A percentile compares a stretch with the other conserved stretches of the same genome.
Evolutionary conservation across 37 sponge, comb jelly and placozoan genomes (phyloP).

Genomic region (Dysidea cf. avara): DNA sequence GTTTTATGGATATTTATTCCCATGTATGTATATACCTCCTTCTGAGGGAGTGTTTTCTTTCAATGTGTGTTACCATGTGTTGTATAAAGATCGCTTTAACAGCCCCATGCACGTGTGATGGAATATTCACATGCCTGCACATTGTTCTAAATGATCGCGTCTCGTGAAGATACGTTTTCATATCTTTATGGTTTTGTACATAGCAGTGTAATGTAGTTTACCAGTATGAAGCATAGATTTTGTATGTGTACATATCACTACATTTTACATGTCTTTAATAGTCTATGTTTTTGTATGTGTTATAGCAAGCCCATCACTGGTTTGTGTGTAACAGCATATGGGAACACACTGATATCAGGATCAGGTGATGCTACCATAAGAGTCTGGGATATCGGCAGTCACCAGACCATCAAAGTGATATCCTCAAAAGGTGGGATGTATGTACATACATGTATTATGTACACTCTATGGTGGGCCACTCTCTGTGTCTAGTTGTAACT

Average conservation of each 20-base stretch:
- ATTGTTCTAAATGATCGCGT: background rate
- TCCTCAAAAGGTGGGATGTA: conserved; percentile 51
- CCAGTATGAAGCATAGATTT: background rate
- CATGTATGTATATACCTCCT: too few species aligned
- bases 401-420: conserved; percentile 39
- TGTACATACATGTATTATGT: background rate
- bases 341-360: conserved; percentile 45
- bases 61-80: too few species aligned
- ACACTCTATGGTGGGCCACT: background rate
- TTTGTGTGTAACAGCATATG: conserved; percentile 36
- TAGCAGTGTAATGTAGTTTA: too few species aligned
- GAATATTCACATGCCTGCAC: too few species aligned
- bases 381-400: conserved; percentile 74
- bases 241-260: background rate
- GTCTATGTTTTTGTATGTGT: background rate
- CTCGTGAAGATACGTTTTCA: background rate
- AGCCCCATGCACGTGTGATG: too few species aligned
- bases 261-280: background rate
- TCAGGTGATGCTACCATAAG: conserved; percentile 50
- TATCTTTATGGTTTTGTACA: too few species aligned
- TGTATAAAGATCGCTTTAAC: too few species aligned
- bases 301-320: conserved; percentile 63
- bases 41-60: too few species aligned
- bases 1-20: too few species aligned
- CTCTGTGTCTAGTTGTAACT: background rate